A percentile compares a stretch with the other conserved stretches of the same genome.
Evolutionary conservation across 2,888 invertebrate species (phyloP).

Genomic region (Cerastis rubricosa): DNA sequence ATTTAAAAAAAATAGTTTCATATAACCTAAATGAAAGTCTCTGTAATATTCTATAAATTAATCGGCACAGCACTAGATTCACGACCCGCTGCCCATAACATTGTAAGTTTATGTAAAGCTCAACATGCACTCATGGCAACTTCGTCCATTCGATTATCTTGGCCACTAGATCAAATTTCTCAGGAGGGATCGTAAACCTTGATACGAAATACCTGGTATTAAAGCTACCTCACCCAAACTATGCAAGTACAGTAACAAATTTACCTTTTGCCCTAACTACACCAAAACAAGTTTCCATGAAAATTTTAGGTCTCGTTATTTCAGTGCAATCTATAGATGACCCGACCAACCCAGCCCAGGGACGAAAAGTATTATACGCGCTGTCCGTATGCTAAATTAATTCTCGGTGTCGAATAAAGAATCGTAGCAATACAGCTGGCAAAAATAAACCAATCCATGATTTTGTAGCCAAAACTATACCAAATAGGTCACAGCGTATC

Average conservation of each 20-base stretch:
- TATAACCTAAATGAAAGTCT: not conserved
- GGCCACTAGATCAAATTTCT: conserved; percentile 34
- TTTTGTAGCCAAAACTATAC: not conserved
- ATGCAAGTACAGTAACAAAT: conserved; percentile 3
- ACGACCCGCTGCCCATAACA: not conserved
- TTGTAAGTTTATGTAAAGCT: conserved; percentile 6
- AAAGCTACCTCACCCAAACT: conserved; percentile 19
- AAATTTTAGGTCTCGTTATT: not conserved
- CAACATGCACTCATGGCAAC: not conserved
- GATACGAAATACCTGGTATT: conserved; percentile 22
- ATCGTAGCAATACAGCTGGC: not conserved
- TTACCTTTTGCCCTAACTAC: conserved; percentile 5
- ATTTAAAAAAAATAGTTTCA: too few relatives aligned
- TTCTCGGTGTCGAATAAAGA: not conserved
- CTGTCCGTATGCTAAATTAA: not conserved
- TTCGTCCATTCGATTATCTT: conserved; percentile 38
- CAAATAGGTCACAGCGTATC: not conserved
- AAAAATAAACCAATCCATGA: not conserved
- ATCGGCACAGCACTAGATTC: not conserved
- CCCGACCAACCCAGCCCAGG: too few relatives aligned
- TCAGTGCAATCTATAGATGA: conserved; percentile 18
- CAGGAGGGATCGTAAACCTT: conserved; percentile 29
- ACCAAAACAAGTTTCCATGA: conserved; percentile 21
- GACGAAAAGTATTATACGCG: not conserved
- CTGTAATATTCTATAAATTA: conserved; percentile 17